Percentiles rank a stretch among this genome's conserved stretches.
Conservation (phyloP, 2,888 invertebrate species). For the Cheilosia pagana region DNA sequence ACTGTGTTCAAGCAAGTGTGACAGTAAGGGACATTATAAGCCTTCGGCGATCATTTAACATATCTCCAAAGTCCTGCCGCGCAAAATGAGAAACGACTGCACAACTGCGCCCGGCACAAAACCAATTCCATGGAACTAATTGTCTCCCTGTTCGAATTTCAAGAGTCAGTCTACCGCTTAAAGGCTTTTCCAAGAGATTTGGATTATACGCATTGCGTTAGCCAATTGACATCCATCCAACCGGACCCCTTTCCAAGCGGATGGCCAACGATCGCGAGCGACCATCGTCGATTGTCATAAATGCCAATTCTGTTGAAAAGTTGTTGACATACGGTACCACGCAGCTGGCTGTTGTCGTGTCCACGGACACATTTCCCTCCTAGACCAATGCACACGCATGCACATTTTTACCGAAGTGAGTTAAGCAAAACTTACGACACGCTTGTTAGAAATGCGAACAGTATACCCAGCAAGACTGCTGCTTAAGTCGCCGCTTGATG, state of each 20-base stretch:
- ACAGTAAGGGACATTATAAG: too few species aligned
- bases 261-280: conserved; percentile 30
- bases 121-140: conserved; percentile 45
- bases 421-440: conserved; percentile 41
- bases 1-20: too few species aligned
- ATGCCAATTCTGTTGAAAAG: conserved; percentile 59
- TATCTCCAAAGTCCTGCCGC: conserved; percentile 17
- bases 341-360: conserved; percentile 25
- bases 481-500: conserved; percentile 15
- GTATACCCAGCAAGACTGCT: background rate
- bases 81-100: conserved; percentile 32
- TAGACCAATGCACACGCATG: conserved; percentile 1
- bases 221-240: conserved; percentile 53
- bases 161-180: conserved; percentile 10
- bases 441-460: conserved; percentile 16
- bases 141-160: conserved; percentile 18
- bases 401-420: background rate
- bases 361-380: background rate
- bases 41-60: too few species aligned
- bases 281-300: conserved; percentile 61
- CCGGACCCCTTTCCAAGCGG: background rate
- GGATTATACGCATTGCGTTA: conserved; percentile 52
- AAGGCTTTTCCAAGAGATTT: conserved; percentile 29
- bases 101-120: conserved; percentile 12
- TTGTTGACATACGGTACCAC: conserved; percentile 30